Percentiles rank a stretch among this genome's conserved stretches.
phyloP scores from a whole-genome alignment of 2,888 invertebrate genomes.

The Julus scandinavius region DNA sequence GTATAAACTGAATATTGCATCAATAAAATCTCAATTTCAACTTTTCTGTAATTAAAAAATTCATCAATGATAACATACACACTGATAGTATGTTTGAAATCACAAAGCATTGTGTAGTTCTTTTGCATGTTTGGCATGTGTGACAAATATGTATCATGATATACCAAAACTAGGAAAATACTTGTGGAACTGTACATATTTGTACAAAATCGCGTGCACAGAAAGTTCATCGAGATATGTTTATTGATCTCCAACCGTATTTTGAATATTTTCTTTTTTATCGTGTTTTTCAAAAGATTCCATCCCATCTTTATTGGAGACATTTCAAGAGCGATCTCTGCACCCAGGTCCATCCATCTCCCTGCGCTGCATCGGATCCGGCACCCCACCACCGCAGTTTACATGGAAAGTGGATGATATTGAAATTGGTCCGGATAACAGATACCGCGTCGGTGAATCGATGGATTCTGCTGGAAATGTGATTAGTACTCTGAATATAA shows the following conservation, averaged over 20 bases:
- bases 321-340: constrained; percentile 50
- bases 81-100: too few species aligned
- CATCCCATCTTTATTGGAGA: constrained; percentile 53
- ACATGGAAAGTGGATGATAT: constrained; percentile 54
- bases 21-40: too few species aligned
- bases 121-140: too few species aligned
- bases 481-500: constrained; percentile 52
- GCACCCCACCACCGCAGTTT: constrained; percentile 53
- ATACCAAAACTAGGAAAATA: too few species aligned
- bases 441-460: constrained; percentile 41
- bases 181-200: background rate
- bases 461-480: constrained; percentile 53
- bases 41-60: too few species aligned
- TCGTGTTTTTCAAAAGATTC: constrained; percentile 55
- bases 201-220: background rate
- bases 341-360: constrained; percentile 51
- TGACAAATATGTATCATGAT: too few species aligned
- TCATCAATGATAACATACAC: too few species aligned
- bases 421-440: constrained; percentile 45
- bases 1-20: too few species aligned
- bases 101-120: too few species aligned
- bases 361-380: constrained; percentile 53
- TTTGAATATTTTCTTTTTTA: background rate
- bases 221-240: background rate
- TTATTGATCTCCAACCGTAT: background rate